phyloP scores from a whole-genome alignment of 2,888 invertebrate genomes.

The Hoplodrina blanda region DNA sequence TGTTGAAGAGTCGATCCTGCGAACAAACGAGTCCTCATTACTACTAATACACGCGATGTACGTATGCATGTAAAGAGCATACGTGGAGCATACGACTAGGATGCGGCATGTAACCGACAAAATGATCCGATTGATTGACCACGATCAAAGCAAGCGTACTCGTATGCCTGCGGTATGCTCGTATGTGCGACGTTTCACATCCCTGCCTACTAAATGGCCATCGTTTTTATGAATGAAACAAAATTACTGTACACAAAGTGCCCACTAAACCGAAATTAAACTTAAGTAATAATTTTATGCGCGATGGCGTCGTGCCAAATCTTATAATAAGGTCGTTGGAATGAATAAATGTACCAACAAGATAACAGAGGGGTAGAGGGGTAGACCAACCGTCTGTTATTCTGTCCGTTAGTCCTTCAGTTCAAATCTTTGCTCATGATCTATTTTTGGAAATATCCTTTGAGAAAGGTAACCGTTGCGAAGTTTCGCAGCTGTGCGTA shows the following conservation, averaged over 20 bases:
- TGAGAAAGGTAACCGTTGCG: slow-evolving; percentile 24
- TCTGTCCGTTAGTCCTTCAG: not conserved
- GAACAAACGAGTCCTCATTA: slow-evolving; percentile 47
- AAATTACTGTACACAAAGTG: slow-evolving; percentile 47
- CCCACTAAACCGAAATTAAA: slow-evolving; percentile 50
- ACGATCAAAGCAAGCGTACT: slow-evolving; percentile 69
- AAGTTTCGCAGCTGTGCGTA: slow-evolving; percentile 13
- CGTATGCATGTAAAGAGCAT: slow-evolving; percentile 12
- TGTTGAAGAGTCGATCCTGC: slow-evolving; percentile 56
- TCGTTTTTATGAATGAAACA: slow-evolving; percentile 56
- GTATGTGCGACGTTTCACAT: slow-evolving; percentile 30
- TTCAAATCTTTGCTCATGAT: not conserved
- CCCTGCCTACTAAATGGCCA: slow-evolving; percentile 12
- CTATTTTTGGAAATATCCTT: slow-evolving; percentile 39
- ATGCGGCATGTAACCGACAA: slow-evolving; percentile 28
- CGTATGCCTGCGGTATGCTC: slow-evolving; percentile 24
- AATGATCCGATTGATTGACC: slow-evolving; percentile 63
- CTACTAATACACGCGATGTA: slow-evolving; percentile 7
- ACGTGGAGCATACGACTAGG: slow-evolving; percentile 4
- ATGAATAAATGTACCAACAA: slow-evolving; percentile 56
- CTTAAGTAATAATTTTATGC: slow-evolving; percentile 58
- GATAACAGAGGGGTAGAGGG: slow-evolving; percentile 32
- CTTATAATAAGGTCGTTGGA: slow-evolving; percentile 55
- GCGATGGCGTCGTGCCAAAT: slow-evolving; percentile 62
- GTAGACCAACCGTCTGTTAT: slow-evolving; percentile 15